Percentiles rank a stretch among this genome's conserved stretches.
Conservation (phyloP, 2,888 invertebrate species). For the Coelinius sp. region DNA sequence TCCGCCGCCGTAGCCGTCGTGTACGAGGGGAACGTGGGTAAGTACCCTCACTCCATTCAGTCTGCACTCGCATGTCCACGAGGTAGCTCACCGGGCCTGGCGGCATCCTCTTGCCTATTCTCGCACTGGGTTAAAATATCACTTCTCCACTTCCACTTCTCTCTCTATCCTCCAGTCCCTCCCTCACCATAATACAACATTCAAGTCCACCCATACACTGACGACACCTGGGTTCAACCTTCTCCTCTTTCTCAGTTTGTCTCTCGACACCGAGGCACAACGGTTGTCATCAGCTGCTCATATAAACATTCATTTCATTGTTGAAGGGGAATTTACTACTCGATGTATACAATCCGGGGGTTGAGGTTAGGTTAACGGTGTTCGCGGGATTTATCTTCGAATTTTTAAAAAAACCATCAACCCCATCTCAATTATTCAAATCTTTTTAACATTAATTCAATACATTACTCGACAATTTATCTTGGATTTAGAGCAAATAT, state of each 20-base stretch:
- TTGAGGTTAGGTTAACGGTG: constrained; percentile 41
- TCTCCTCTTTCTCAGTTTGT: constrained; percentile 50
- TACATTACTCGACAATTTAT: neutral
- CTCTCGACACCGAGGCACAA: constrained; percentile 45
- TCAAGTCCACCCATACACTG: constrained; percentile 28
- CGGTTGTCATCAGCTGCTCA: constrained; percentile 45
- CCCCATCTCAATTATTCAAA: neutral
- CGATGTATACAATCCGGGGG: constrained; percentile 28
- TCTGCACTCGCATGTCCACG: constrained; percentile 71
- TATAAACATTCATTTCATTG: constrained; percentile 1
- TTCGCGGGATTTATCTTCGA: neutral
- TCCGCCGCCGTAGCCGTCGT: constrained; percentile 49
- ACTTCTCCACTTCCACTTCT: constrained; percentile 34
- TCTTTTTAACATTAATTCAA: neutral
- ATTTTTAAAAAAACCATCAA: neutral
- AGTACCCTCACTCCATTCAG: constrained; percentile 69
- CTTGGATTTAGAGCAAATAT: neutral
- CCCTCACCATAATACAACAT: constrained; percentile 20
- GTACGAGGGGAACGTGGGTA: constrained; percentile 65
- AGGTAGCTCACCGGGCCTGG: constrained; percentile 61
- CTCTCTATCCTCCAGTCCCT: constrained; percentile 18
- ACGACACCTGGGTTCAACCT: constrained; percentile 33
- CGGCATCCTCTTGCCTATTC: constrained; percentile 61
- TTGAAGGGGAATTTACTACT: constrained; percentile 4
- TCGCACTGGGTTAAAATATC: constrained; percentile 36